A percentile compares a stretch with the other conserved stretches of the same genome.
phyloP scores from a whole-genome alignment of 1,140 invertebrate species.

The Bactericera cockerelli region DNA sequence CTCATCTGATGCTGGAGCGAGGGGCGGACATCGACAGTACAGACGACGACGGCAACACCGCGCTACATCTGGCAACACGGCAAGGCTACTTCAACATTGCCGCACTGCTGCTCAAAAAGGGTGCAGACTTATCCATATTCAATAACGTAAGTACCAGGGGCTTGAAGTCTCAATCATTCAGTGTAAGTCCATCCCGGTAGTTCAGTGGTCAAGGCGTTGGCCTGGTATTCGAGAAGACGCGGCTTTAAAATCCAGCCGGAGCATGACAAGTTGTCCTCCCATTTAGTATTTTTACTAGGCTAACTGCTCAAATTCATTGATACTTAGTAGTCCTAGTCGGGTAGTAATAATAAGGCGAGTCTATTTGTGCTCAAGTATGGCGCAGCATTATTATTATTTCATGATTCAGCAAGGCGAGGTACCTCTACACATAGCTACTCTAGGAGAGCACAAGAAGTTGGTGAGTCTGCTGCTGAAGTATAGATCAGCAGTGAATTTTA shows the following conservation, averaged over 20 bases:
- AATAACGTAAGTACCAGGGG: conserved; percentile 25
- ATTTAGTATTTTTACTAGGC: too few relatives aligned
- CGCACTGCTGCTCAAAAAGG: conserved; percentile 25
- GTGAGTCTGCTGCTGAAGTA: conserved; percentile 38
- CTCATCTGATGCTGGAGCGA: conserved; percentile 37
- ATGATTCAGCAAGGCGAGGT: conserved; percentile 24
- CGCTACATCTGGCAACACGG: conserved; percentile 25
- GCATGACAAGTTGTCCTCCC: too few relatives aligned
- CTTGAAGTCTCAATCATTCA: too few relatives aligned
- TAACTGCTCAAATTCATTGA: conserved; percentile 6
- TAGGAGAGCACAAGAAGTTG: conserved; percentile 29
- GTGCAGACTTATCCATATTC: conserved; percentile 22
- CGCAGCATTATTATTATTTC: conserved; percentile 3
- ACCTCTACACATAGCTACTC: conserved; percentile 22
- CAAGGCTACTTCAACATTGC: conserved; percentile 26
- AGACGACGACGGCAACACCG: conserved; percentile 30
- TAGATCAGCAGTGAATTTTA: conserved; percentile 39
- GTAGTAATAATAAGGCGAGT: not conserved
- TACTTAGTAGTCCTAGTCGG: conserved; percentile 5
- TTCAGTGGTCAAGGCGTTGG: too few relatives aligned
- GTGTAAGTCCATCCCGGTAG: too few relatives aligned
- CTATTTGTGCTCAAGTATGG: too few relatives aligned
- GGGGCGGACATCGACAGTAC: conserved; percentile 38
- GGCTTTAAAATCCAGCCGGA: too few relatives aligned
- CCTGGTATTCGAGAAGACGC: too few relatives aligned